A percentile compares a stretch with the other conserved stretches of the same genome.
These are phyloP conservation scores for Myanophis thanlyinensis DNA, from an alignment of 2,113 vertebrate species.

Conservation along the genomic window DNA sequence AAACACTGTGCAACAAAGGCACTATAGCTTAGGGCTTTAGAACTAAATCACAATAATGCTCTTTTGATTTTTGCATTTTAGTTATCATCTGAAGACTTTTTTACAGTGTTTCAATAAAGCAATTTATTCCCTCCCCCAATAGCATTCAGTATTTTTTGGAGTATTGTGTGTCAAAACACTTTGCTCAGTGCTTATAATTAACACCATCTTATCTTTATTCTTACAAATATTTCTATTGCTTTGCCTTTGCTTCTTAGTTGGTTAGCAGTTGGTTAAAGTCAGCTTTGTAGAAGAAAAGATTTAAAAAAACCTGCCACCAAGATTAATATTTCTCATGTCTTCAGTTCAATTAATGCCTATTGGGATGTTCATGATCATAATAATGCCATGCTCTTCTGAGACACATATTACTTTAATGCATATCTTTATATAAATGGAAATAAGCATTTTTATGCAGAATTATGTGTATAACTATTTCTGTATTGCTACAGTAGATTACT, in stretches of 20 bases:
- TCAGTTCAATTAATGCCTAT: background rate
- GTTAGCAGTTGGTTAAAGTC: background rate
- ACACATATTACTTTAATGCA: background rate
- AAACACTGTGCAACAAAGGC: background rate
- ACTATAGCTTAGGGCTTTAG: constrained; percentile 19
- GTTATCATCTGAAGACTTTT: constrained; percentile 14
- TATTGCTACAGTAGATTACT: background rate
- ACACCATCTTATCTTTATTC: background rate
- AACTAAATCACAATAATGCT: constrained; percentile 26
- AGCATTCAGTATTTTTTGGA: background rate
- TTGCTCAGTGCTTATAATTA: background rate
- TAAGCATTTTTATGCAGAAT: background rate
- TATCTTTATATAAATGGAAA: background rate
- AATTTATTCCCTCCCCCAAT: background rate
- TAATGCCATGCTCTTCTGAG: background rate
- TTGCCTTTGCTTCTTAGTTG: background rate
- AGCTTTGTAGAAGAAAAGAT: background rate
- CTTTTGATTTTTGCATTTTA: constrained; percentile 25
- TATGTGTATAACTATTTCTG: background rate
- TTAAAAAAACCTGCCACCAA: background rate
- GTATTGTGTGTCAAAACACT: background rate
- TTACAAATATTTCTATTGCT: background rate
- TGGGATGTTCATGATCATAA: no score
- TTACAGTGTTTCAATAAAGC: constrained; percentile 10
- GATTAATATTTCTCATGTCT: background rate